These are phyloP conservation scores for Deilephila porcellus DNA, from an alignment of 2,888 invertebrate genomes.

Conservation along the genomic window DNA sequence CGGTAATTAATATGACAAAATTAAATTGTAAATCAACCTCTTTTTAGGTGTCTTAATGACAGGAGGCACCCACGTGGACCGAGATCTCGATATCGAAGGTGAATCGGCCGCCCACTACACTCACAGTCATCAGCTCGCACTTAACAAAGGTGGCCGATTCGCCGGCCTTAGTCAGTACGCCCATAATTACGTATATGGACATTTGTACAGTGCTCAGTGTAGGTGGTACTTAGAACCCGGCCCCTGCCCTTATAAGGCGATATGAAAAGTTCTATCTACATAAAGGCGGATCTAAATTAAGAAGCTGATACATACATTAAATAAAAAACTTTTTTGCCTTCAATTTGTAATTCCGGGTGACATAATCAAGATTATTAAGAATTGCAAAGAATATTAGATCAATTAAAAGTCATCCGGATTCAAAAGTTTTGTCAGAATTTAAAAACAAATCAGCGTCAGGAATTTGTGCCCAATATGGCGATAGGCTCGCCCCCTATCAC, in stretches of 20 bases:
- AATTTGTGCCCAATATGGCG: too few species aligned
- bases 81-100: slow-evolving; percentile 76
- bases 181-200: slow-evolving; percentile 79
- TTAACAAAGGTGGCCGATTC: slow-evolving; percentile 80
- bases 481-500: too few species aligned
- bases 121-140: slow-evolving; percentile 72
- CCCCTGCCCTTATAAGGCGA: slow-evolving; percentile 69
- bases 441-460: too few species aligned
- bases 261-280: slow-evolving; percentile 56
- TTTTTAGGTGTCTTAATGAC: slow-evolving; percentile 54
- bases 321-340: not conserved
- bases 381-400: not conserved
- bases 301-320: slow-evolving; percentile 25
- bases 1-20: slow-evolving; percentile 54
- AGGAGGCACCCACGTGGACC: slow-evolving; percentile 69
- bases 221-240: slow-evolving; percentile 73
- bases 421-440: too few species aligned
- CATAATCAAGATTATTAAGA: not conserved
- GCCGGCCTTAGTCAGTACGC: slow-evolving; percentile 75
- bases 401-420: too few species aligned
- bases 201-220: slow-evolving; percentile 72
- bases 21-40: slow-evolving; percentile 57
- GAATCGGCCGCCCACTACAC: slow-evolving; percentile 80
- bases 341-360: not conserved
- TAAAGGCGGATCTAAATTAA: slow-evolving; percentile 35